phyloP scores from a whole-genome alignment of 2,113 vertebrate species.

The Halcyon senegalensis region DNA sequence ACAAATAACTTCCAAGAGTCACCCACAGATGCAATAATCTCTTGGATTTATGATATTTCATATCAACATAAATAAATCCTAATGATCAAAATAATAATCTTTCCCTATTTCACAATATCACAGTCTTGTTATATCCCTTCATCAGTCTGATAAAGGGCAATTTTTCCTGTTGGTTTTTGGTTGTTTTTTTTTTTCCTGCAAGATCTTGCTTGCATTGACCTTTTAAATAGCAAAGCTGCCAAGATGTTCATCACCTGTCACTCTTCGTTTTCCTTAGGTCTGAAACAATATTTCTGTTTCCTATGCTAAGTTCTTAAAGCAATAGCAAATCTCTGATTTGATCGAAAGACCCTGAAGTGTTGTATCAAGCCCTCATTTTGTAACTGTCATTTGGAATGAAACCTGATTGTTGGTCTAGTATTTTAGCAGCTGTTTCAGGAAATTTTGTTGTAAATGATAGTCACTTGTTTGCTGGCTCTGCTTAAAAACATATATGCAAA shows the following conservation, averaged over 20 bases:
- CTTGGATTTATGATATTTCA: neutral
- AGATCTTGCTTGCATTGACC: neutral
- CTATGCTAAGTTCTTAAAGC: neutral
- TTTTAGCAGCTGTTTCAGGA: conserved; percentile 24
- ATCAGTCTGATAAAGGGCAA: neutral
- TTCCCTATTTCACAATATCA: neutral
- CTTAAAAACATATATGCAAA: neutral
- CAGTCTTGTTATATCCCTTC: neutral
- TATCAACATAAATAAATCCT: neutral
- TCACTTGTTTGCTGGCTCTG: neutral
- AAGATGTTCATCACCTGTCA: neutral
- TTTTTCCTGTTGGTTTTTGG: neutral
- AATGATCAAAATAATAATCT: neutral
- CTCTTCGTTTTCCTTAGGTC: neutral
- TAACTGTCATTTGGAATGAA: neutral
- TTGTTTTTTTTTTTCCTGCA: neutral
- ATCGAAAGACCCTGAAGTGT: neutral
- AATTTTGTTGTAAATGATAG: neutral
- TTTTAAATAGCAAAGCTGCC: neutral
- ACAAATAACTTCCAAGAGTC: neutral
- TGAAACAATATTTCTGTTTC: neutral
- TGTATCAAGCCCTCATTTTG: neutral
- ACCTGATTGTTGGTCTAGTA: neutral
- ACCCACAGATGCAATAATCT: neutral
- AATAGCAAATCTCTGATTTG: neutral